Base-by-base conservation (phyloP, 2,888 invertebrate species). In the Cheilosia vernalis region DNA sequence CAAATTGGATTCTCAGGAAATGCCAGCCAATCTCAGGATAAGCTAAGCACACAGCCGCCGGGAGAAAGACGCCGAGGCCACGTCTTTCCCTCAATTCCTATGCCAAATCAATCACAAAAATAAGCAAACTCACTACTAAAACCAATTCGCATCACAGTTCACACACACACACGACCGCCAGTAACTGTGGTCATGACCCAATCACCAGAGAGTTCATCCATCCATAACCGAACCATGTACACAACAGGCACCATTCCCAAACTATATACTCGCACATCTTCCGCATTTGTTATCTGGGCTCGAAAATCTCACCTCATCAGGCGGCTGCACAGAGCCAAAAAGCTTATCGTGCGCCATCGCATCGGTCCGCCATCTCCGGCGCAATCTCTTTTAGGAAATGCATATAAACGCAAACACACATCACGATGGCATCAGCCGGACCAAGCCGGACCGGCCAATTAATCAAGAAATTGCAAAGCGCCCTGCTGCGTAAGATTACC, bases 381-480 rank as follows among this genome's bases (percentile, higher is more conserved):
- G 21, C 33, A 42, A 13, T 56, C 56, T 78, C 66, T 30, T 30
- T 30, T 30, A 84, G 78, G 78, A 74, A 64, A 79, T 79, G 66
- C 72, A 79, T 66, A 76, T 56, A 6, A 76, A 66, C 51, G 66
- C 73, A 67, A 33, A 67, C 53, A 58, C 73, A 81, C 70, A 79
- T 79, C 66, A 55, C 67, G 69, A 30, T 9, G 79, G 44, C 73
- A 69, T 72, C 74, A 63, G 61, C 78, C 73, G 83, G 58, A 77
- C 73, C 73, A 63, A 64, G 70, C 69, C 53, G 76, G 64, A 47
- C 55, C 73, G 72, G 77, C 76, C 81, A 85, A 85, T 85, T 85
- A 85, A 85, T 85, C 85, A 85, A 85, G 85, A 85, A 85, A 85
- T 85, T 85, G 85, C 81, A 85, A 85, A 67, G 85, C 76, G 40